Evolutionary conservation across 2,113 vertebrate species (phyloP), one percentile per base, ranked within the genome.

Genomic region (Pipra filicauda): DNA sequence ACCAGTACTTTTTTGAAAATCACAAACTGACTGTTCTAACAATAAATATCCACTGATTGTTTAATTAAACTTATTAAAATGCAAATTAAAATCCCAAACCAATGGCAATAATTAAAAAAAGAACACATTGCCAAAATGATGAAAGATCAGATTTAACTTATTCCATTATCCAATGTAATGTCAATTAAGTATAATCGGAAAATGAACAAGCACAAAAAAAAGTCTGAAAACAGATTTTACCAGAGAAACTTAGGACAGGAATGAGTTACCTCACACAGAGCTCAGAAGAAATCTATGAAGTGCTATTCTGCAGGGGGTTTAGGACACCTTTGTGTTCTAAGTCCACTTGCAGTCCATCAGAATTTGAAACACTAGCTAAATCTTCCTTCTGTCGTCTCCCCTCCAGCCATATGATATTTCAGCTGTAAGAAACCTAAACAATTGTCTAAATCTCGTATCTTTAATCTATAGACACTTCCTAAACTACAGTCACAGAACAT

Each of bases 41-140:
- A 93, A 94, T 82, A 95, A 85, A 90, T 78, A 95, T 66, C 70
- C 58, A 88, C 51, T 89, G 59, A 88, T 90, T 83, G 55, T 46
- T 91, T 93, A 91, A 83, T 88, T 94, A 88, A 79, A 79, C 62
- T 88, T 96, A 94, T 89, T 79, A 88, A 94, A 94, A 96, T 95
- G 85, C 58, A 96, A 88, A 95, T 95, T 89, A 70, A 88, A 94
- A 79, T 66, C 81, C 57, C 33, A 79, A 93, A 80, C 6, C 54
- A 91, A 69, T 70, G 48, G 41, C 33, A 82, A 70, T 46, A 90
- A 88, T 73, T 89, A 6, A 79, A 83, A 80, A 74, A 78, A 57
- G 18, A 82, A 33, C 67, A 85, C 22, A 51, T 83, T 94, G 51
- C 19, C 64, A 59, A 71, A 93, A 51, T 85, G 69, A 83, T 92